Evolutionary conservation across 2,888 invertebrate species (phyloP).

Genomic region (Cerastis rubricosa): DNA sequence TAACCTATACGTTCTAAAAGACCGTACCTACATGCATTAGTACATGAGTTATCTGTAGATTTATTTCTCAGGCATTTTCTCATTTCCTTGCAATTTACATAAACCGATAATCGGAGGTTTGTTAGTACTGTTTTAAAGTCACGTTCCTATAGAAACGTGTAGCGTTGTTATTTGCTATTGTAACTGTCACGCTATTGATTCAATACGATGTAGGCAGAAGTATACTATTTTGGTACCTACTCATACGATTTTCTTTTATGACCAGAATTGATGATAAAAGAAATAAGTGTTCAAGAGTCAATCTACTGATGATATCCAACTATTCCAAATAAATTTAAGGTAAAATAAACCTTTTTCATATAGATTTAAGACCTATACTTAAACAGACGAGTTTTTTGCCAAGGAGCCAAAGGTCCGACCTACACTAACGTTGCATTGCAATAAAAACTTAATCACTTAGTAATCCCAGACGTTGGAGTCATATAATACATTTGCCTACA

Average conservation of each 20-base stretch:
- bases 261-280: not conserved
- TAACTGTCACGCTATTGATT: constrained; percentile 34
- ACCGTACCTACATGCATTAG: constrained; percentile 5
- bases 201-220: constrained; percentile 3
- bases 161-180: constrained; percentile 31
- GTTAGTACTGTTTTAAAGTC: constrained; percentile 44
- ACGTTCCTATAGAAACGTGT: constrained; percentile 35
- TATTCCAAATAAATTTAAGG: not conserved
- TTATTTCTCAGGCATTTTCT: constrained; percentile 35
- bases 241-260: constrained; percentile 1
- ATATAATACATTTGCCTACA: constrained; percentile 46
- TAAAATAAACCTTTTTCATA: not conserved
- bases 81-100: constrained; percentile 46
- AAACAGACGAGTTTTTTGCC: constrained; percentile 3
- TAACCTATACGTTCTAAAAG: not conserved
- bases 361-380: not conserved
- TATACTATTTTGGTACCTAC: constrained; percentile 6
- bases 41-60: constrained; percentile 20
- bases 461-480: constrained; percentile 49
- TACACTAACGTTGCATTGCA: constrained; percentile 26
- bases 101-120: constrained; percentile 52
- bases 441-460: constrained; percentile 43
- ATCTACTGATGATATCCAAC: not conserved
- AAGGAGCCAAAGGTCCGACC: constrained; percentile 14
- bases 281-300: not conserved